phyloP scores from a whole-genome alignment of 2,888 invertebrate species.

The Tryphoninae sp. region DNA sequence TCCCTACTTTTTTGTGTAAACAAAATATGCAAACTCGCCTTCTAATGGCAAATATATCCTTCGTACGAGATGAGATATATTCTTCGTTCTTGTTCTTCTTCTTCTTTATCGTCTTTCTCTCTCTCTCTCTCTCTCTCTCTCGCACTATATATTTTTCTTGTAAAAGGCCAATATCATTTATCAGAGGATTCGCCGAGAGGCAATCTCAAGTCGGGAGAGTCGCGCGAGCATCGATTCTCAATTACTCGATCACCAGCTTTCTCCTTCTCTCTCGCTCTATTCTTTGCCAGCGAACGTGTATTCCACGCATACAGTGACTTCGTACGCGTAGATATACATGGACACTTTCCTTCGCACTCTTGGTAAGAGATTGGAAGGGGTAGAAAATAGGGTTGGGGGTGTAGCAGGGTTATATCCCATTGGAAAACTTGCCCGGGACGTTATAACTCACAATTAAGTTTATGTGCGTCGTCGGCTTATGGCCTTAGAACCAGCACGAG shows the following conservation, averaged over 20 bases:
- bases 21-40: neutral
- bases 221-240: conserved; percentile 58
- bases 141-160: conserved; percentile 21
- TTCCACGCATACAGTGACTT: neutral
- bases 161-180: conserved; percentile 59
- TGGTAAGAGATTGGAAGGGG: neutral
- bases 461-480: conserved; percentile 59
- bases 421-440: conserved; percentile 57
- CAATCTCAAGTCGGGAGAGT: conserved; percentile 46
- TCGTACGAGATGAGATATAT: conserved; percentile 8
- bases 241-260: conserved; percentile 57
- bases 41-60: neutral
- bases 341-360: conserved; percentile 22
- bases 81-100: neutral
- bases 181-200: conserved; percentile 52
- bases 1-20: neutral
- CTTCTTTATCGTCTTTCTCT: neutral
- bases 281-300: neutral
- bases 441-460: conserved; percentile 64
- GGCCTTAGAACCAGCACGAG: conserved; percentile 27
- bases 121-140: neutral
- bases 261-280: neutral
- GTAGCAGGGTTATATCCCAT: conserved; percentile 42
- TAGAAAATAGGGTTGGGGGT: neutral
- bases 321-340: neutral